Evolutionary conservation across 1,140 invertebrate genomes (phyloP).

Genomic region (Brachionus calyciflorus): DNA sequence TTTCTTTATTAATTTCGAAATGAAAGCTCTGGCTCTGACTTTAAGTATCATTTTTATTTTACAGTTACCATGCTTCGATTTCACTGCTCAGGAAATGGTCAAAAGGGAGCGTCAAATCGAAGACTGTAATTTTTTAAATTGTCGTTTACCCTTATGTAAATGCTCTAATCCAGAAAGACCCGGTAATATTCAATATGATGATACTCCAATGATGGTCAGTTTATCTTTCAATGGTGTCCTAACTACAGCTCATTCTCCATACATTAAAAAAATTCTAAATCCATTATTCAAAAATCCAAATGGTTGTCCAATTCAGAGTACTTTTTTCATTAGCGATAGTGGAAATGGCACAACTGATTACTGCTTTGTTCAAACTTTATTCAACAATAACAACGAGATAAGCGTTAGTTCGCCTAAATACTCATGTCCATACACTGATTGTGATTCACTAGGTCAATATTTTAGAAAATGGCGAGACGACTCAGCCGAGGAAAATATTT

Average conservation of each 20-base stretch:
- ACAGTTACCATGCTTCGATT: background rate
- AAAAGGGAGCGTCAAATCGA: slow-evolving; percentile 6
- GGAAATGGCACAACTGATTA: slow-evolving; percentile 32
- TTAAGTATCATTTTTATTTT: background rate
- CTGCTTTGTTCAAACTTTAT: slow-evolving; percentile 26
- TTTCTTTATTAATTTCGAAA: no score
- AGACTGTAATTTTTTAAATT: slow-evolving; percentile 39
- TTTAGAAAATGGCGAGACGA: slow-evolving; percentile 6
- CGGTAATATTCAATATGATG: background rate
- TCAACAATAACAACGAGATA: slow-evolving; percentile 45
- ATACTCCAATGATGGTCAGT: slow-evolving; percentile 38
- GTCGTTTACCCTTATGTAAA: slow-evolving; percentile 39
- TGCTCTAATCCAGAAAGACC: slow-evolving; percentile 27
- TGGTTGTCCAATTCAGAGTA: slow-evolving; percentile 34
- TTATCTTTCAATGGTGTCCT: slow-evolving; percentile 19
- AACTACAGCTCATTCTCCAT: background rate
- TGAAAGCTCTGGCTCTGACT: no score
- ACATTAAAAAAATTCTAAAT: slow-evolving; percentile 40
- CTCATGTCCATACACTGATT: slow-evolving; percentile 41
- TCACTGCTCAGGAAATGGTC: slow-evolving; percentile 17
- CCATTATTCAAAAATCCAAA: slow-evolving; percentile 42
- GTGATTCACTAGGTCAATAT: slow-evolving; percentile 2
- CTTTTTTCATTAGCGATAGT: slow-evolving; percentile 31
- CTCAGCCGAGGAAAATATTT: background rate
- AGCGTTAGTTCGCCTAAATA: background rate